A percentile compares a stretch with the other conserved stretches of the same genome.
Evolutionary conservation across 2,113 vertebrate species (phyloP).

Genomic region (Phrynocephalus versicolor): DNA sequence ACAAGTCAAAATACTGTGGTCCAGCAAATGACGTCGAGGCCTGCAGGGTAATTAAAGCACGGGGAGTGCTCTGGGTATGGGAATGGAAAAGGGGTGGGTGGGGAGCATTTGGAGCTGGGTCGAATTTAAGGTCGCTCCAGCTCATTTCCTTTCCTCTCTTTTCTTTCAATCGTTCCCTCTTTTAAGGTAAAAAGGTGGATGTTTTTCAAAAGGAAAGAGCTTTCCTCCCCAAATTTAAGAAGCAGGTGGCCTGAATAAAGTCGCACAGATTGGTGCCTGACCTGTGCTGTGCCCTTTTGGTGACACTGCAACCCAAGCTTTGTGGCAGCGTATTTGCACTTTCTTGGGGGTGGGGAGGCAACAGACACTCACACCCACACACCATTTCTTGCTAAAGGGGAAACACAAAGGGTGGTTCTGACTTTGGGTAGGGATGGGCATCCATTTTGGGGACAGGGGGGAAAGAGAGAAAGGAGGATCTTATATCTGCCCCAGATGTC

Average conservation of each 20-base stretch:
- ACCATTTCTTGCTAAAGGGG: no score
- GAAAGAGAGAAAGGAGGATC: neutral
- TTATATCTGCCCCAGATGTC: no score
- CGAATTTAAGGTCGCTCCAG: conserved; percentile 53
- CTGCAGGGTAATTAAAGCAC: conserved; percentile 53
- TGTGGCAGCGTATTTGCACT: no score
- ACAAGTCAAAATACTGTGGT: conserved; percentile 69
- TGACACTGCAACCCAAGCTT: no score
- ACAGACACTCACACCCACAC: no score
- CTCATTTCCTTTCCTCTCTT: conserved; percentile 21
- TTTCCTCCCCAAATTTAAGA: neutral
- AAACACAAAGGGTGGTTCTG: no score
- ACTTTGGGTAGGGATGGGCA: no score
- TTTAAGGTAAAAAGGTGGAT: neutral
- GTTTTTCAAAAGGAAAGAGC: neutral
- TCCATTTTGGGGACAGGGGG: neutral
- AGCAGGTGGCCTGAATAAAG: neutral
- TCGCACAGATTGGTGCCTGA: no score
- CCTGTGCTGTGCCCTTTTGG: no score
- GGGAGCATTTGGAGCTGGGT: conserved; percentile 32
- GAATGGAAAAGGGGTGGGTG: conserved; percentile 46
- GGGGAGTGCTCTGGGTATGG: conserved; percentile 32
- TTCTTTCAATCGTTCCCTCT: neutral
- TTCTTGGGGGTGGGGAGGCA: no score
- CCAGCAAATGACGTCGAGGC: conserved; percentile 49